Conservation (phyloP, 2,113 vertebrate species). For the Oncorhynchus nerka region DNA sequence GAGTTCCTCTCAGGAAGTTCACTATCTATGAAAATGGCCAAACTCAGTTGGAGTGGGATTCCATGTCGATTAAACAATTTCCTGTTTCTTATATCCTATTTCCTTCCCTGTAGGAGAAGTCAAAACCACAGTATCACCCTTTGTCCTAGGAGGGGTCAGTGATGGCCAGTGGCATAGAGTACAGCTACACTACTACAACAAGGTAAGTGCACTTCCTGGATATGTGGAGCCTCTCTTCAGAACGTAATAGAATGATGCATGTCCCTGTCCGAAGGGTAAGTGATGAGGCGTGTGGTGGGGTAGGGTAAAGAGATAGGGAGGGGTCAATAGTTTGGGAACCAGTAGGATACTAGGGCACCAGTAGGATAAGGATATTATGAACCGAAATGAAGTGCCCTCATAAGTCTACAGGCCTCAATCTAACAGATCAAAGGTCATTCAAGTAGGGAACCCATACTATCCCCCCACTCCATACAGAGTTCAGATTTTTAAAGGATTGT, state of each 20-base stretch:
- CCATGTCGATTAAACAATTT: background rate
- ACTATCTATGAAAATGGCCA: background rate
- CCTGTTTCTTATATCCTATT: slow-evolving; percentile 12
- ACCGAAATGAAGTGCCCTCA: background rate
- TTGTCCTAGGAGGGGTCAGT: slow-evolving; percentile 79
- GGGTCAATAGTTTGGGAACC: background rate
- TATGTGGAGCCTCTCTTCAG: background rate
- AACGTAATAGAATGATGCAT: background rate
- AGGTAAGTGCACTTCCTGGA: slow-evolving; percentile 69
- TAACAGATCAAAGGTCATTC: slow-evolving; percentile 8
- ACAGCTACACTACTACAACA: slow-evolving; percentile 87
- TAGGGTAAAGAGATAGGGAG: no score
- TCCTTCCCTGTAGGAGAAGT: slow-evolving; percentile 74
- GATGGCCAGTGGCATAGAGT: slow-evolving; percentile 85
- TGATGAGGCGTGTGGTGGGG: background rate
- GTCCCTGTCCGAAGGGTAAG: background rate
- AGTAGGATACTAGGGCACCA: background rate
- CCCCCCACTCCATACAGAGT: no score
- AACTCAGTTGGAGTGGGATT: background rate
- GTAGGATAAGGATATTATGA: background rate
- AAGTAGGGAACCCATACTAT: background rate
- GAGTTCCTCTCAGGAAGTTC: background rate
- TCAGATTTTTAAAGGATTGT: background rate
- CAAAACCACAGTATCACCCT: slow-evolving; percentile 76
- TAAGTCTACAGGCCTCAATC: background rate